phyloP scores from a whole-genome alignment of 2,113 vertebrate genomes.

The Brachypodius melanocephalos region DNA sequence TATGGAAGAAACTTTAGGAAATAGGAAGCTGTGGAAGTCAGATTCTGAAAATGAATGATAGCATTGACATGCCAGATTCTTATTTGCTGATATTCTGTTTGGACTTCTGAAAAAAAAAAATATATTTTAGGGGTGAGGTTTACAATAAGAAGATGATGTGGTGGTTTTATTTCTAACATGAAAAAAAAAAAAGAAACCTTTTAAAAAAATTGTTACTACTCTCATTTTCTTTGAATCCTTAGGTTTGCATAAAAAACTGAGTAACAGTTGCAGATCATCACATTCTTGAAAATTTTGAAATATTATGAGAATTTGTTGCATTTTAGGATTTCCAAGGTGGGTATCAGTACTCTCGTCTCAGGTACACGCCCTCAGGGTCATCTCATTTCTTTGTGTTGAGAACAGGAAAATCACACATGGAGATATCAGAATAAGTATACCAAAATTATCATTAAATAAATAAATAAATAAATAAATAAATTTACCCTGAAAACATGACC shows the following conservation, averaged over 20 bases:
- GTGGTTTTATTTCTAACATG: background rate
- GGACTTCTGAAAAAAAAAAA: background rate
- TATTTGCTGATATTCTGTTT: background rate
- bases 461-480: background rate
- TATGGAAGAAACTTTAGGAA: background rate
- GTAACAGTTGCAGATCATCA: background rate
- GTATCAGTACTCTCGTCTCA: background rate
- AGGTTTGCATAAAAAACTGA: background rate
- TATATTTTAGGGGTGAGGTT: accelerated
- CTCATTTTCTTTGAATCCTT: background rate
- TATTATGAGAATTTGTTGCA: background rate
- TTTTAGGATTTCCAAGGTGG: background rate
- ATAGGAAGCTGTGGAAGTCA: background rate
- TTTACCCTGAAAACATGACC: background rate
- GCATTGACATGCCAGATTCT: background rate
- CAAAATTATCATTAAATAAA: background rate
- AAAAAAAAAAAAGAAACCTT: background rate
- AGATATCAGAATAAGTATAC: background rate
- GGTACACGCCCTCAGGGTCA: accelerated
- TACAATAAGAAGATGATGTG: background rate
- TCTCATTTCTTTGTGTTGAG: background rate
- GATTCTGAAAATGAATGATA: background rate
- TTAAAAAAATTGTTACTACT: background rate
- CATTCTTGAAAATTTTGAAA: background rate
- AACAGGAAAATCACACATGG: background rate